A percentile compares a stretch with the other conserved stretches of the same genome.
Conservation (phyloP, 2,113 vertebrate species). For the Arothron firmamentum region DNA sequence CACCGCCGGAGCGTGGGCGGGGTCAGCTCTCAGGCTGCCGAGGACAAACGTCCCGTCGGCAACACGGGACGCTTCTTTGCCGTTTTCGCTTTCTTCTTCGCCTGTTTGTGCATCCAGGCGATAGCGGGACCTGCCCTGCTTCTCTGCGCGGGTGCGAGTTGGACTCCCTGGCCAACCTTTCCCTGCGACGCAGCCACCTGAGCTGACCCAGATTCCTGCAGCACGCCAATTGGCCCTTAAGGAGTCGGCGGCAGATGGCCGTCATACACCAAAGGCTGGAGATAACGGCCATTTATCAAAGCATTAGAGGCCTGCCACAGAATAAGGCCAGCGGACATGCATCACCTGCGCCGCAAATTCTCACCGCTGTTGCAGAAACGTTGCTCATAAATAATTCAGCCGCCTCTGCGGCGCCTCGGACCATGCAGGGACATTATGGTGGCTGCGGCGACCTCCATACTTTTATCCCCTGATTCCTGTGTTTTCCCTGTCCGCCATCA, state of each 20-base stretch:
- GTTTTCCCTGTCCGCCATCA: constrained; percentile 11
- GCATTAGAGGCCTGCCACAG: constrained; percentile 65
- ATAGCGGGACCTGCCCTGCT: too few relatives aligned
- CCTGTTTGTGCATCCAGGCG: too few relatives aligned
- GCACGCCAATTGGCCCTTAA: constrained; percentile 68
- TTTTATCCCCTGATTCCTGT: neutral
- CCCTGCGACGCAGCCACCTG: constrained; percentile 62
- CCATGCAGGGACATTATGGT: constrained; percentile 21
- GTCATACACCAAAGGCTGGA: constrained; percentile 68
- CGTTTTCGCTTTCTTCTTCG: too few relatives aligned
- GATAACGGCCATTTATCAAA: constrained; percentile 75
- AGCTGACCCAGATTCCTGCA: constrained; percentile 71
- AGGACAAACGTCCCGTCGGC: too few relatives aligned
- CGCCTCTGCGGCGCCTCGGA: constrained; percentile 36
- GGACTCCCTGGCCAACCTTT: constrained; percentile 45
- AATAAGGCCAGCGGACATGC: constrained; percentile 72
- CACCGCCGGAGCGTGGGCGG: too few relatives aligned
- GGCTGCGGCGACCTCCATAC: constrained; percentile 3
- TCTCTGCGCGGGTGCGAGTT: neutral
- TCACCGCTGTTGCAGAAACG: constrained; percentile 59
- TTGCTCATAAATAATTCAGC: constrained; percentile 71
- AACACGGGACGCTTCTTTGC: too few relatives aligned
- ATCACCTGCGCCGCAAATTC: constrained; percentile 54
- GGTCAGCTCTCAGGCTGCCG: too few relatives aligned
- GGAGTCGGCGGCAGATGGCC: constrained; percentile 72